These are phyloP conservation scores for Megalops cyprinoides DNA, from an alignment of 2,797 vertebrate species.

Conservation along the genomic window DNA sequence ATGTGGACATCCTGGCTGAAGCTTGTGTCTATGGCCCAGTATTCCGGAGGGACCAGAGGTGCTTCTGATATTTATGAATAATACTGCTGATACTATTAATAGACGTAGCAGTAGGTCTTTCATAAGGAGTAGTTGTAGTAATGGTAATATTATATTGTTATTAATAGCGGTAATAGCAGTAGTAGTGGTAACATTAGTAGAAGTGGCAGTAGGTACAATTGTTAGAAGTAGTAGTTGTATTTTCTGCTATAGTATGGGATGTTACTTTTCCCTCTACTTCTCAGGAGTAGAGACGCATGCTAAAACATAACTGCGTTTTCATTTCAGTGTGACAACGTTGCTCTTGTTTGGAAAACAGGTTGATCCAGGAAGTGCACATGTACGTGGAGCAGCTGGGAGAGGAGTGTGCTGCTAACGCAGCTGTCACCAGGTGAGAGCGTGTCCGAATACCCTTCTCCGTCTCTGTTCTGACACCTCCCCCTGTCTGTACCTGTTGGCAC, in stretches of 20 bases:
- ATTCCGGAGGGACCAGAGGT: constrained; percentile 93
- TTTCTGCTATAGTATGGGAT: not conserved
- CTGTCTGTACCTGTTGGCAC: not conserved
- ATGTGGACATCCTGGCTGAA: constrained; percentile 81
- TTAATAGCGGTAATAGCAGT: not conserved
- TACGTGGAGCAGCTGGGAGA: constrained; percentile 86
- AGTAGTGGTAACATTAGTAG: not conserved
- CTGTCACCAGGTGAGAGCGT: constrained; percentile 73
- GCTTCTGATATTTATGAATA: constrained; percentile 5
- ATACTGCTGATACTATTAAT: not conserved
- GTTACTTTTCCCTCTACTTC: not conserved
- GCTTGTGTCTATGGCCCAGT: constrained; percentile 90
- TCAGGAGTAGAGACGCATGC: not conserved
- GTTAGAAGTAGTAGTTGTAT: not conserved
- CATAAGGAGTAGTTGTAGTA: no score
- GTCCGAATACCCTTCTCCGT: not conserved
- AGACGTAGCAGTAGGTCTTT: not conserved
- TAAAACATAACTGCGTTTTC: not conserved
- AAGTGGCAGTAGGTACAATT: no score
- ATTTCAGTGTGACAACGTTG: no score
- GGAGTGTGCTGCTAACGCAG: constrained; percentile 77
- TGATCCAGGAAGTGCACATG: constrained; percentile 85
- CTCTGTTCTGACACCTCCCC: not conserved
- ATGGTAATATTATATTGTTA: not conserved
- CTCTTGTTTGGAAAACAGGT: constrained; percentile 69